Evolutionary conservation across 2,888 invertebrate genomes (phyloP).

Genomic region (Andrena bicolor): DNA sequence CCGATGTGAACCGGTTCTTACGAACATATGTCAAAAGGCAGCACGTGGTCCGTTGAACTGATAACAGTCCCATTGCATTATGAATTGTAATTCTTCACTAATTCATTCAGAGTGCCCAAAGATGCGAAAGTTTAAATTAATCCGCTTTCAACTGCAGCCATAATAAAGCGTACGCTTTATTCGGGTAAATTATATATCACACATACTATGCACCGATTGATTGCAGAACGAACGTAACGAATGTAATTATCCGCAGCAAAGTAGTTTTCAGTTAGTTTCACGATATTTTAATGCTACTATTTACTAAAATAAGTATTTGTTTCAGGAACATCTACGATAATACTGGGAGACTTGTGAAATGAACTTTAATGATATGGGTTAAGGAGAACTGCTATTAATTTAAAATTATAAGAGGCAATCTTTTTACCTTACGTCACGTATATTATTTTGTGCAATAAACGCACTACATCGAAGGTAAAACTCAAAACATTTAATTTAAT

Average conservation of each 20-base stretch:
- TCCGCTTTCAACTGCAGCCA: not conserved
- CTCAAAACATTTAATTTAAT: not conserved
- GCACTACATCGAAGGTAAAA: conserved; percentile 35
- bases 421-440: conserved; percentile 3
- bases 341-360: conserved; percentile 2
- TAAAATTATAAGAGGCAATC: not conserved
- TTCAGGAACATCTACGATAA: conserved; percentile 17
- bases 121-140: conserved; percentile 14
- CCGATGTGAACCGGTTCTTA: conserved; percentile 4
- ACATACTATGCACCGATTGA: not conserved
- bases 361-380: conserved; percentile 13
- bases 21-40: not conserved
- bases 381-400: not conserved
- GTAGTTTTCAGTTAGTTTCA: not conserved
- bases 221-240: not conserved
- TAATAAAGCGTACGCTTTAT: conserved; percentile 6
- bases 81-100: conserved; percentile 15
- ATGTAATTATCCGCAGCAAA: conserved; percentile 11
- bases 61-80: conserved; percentile 7
- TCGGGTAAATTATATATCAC: conserved; percentile 10
- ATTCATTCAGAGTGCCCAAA: not conserved
- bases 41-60: conserved; percentile 20
- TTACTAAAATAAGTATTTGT: conserved; percentile 7
- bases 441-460: conserved; percentile 20
- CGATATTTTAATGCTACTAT: not conserved